Conservation (phyloP, 1,140 invertebrate genomes). For the Octopus sinensis region DNA sequence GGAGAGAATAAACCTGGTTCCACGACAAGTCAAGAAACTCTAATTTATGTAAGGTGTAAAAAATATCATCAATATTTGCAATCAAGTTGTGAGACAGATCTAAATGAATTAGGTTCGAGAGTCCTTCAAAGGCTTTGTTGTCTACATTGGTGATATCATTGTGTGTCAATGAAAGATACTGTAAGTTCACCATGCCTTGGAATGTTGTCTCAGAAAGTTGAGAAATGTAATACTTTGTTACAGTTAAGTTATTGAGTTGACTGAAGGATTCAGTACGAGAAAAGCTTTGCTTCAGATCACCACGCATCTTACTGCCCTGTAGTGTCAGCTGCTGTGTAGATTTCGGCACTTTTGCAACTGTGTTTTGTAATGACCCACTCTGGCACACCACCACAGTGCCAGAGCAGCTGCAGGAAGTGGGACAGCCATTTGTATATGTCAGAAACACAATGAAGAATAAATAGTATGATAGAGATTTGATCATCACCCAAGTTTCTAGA, state of each 20-base stretch:
- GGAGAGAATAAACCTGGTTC: constrained; percentile 29
- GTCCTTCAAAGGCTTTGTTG: constrained; percentile 29
- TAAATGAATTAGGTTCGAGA: constrained; percentile 25
- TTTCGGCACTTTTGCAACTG: not conserved
- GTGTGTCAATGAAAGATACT: constrained; percentile 32
- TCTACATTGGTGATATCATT: constrained; percentile 32
- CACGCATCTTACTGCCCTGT: too few species aligned
- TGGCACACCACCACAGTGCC: constrained; percentile 10
- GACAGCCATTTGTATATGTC: constrained; percentile 9
- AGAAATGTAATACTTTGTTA: constrained; percentile 24
- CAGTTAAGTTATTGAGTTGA: not conserved
- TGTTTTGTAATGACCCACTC: constrained; percentile 2
- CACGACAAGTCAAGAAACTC: constrained; percentile 28
- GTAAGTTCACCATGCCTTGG: constrained; percentile 20
- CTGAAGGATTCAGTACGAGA: not conserved
- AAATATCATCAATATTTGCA: constrained; percentile 22
- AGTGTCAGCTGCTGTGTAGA: too few species aligned
- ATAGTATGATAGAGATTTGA: not conserved
- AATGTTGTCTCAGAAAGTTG: constrained; percentile 30
- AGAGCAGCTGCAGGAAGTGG: constrained; percentile 17
- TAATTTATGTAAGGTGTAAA: constrained; percentile 29
- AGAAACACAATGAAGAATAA: not conserved
- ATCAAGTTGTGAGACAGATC: constrained; percentile 39
- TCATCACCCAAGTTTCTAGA: constrained; percentile 9
- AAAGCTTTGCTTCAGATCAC: too few species aligned